Evolutionary conservation across 2,888 invertebrate genomes (phyloP), one percentile per base, ranked within the genome.

Genomic region (Eupithecia pulchellata): DNA sequence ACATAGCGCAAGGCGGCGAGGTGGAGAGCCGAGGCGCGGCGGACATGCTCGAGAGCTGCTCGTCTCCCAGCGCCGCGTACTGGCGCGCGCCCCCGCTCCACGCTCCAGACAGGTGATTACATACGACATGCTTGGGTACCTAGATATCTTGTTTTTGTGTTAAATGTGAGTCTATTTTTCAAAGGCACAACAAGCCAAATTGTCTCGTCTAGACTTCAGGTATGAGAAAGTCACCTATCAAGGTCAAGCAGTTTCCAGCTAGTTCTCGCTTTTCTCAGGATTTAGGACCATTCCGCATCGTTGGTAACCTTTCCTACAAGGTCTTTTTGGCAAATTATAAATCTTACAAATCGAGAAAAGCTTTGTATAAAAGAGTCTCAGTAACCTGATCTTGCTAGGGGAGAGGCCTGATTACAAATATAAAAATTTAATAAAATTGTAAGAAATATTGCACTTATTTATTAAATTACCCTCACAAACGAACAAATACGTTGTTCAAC

Each of bases 1-100:
- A 89, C 86, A 96, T 96, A 72, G 96, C 96, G 82, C 95, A 95
- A 89, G 95, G 95, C 0, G 94, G 95, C 5, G 96, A 96, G 77
- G 95, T 95, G 62, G 96, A 96, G 78, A 96, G 96, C 82, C 95
- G 96, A 61, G 95, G 95, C 1, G 95, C 94, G 52, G 52, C 52
- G 25, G 13, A 8, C 25, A 52, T 52, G 25, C 78, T 89, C 69
- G 91, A 91, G 67, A 86, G 85, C 2, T 86, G 87, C 2, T 90
- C 90, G 27, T 89, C 91, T 0, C 91, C 92, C 0, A 84, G 85
- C 58, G 76, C 89, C 42, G 87, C 90, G 1, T 93, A 93, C 80
- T 94, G 94, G 93, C 84, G 90, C 20, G 90, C 90, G 20, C 89
- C 91, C 0, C 85, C 84, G 0, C 81, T 90, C 0, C 91, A 89